Evolutionary conservation across 2,113 vertebrate species (phyloP), one percentile per base, ranked within the genome.

Genomic region (Psophia crepitans): DNA sequence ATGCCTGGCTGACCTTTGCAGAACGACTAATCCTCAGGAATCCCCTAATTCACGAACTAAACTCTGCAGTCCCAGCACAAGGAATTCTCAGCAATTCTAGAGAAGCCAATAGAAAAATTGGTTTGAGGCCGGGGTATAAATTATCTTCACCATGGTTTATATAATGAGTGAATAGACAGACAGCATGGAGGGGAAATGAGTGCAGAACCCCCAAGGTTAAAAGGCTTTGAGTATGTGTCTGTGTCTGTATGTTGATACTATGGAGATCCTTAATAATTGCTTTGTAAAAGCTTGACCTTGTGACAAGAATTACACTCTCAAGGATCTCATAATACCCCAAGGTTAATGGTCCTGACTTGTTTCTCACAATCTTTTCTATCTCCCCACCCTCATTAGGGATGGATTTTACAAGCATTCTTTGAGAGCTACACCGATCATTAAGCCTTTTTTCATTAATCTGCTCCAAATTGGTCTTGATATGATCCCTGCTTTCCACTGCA

Each of bases 371-470:
- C 83, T 75, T 91, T 96, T 76, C 71, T 78, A 83, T 95, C 75
- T 39, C 84, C 76, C 39, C 96, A 90, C 94, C 79, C 98, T 98
- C 97, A 98, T 98, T 98, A 98, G 81, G 88, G 57, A 84, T 76
- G 89, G 93, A 97, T 96, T 96, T 97, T 58, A 48, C 96, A 90
- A 84, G 95, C 97, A 97, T 97, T 97, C 96, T 90, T 82, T 93
- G 89, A 97, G 90, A 82, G 97, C 93, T 89, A 85, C 96, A 97
- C 74, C 94, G 97, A 97, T 98, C 97, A 96, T 97, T 97, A 87
- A 98, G 97, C 97, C 97, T 60, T 97, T 98, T 97, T 97, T 97
- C 96, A 94, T 82, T 98, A 98, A 98, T 98, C 97, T 84, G 70
- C 91, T 94, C 63, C 86, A 84, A 93, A 97, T 75, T 89, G 73